Evolutionary conservation across 2,888 invertebrate species (phyloP).

Genomic region (Andricus curvator): DNA sequence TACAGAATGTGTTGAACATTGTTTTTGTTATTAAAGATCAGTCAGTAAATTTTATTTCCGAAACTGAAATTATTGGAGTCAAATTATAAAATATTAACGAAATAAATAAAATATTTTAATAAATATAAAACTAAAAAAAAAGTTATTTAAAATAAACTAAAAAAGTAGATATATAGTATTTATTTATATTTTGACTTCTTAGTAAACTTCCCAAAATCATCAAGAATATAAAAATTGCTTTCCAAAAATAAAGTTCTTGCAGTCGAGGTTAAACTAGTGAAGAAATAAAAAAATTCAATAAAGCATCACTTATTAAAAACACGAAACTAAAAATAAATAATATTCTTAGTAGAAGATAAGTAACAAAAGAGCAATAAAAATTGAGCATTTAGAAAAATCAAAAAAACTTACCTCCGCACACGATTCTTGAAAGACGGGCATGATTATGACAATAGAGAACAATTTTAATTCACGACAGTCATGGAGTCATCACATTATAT

Average conservation of each 20-base stretch:
- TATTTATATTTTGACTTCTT: background rate
- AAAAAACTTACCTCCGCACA: slow-evolving; percentile 70
- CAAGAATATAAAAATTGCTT: background rate
- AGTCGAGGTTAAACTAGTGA: background rate
- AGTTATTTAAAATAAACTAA: no score
- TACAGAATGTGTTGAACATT: no score
- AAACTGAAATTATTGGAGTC: no score
- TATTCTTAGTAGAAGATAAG: background rate
- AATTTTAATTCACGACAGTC: background rate
- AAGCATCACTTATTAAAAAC: background rate
- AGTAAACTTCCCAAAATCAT: background rate
- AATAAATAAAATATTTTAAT: background rate
- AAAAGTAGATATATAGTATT: background rate
- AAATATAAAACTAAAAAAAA: background rate
- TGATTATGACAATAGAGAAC: slow-evolving; percentile 48
- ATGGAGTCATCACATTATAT: background rate
- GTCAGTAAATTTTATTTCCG: no score
- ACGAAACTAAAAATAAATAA: background rate
- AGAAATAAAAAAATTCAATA: slow-evolving; percentile 7
- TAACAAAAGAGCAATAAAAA: background rate
- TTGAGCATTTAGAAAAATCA: background rate
- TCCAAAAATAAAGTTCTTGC: background rate
- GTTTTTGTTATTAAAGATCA: no score
- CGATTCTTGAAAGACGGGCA: slow-evolving; percentile 76
- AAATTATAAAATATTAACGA: no score